Evolutionary conservation across 2,888 invertebrate genomes (phyloP).

Genomic region (Odontomyia ornata): DNA sequence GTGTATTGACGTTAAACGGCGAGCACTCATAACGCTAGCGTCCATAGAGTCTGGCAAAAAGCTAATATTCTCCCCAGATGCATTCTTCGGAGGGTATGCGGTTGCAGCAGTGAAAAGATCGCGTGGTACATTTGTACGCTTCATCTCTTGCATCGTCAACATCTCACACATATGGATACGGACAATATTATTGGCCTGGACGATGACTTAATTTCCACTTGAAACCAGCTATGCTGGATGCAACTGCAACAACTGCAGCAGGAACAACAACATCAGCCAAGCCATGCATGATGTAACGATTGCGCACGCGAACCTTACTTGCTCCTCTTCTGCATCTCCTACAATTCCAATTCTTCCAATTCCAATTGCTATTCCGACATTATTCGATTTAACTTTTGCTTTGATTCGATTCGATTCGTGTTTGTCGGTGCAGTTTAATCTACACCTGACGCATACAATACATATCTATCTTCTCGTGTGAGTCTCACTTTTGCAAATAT

Average conservation of each 20-base stretch:
- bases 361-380: no score
- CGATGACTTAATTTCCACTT: conserved; percentile 41
- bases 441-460: conserved; percentile 24
- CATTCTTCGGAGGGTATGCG: conserved; percentile 34
- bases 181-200: neutral
- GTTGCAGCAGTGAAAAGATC: neutral
- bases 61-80: conserved; percentile 17
- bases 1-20: neutral
- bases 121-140: conserved; percentile 33
- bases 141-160: conserved; percentile 9
- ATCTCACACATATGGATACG: conserved; percentile 1
- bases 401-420: conserved; percentile 27
- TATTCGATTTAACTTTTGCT: no score
- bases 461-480: neutral
- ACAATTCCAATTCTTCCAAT: neutral
- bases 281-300: conserved; percentile 36
- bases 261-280: neutral
- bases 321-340: conserved; percentile 7
- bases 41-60: conserved; percentile 9
- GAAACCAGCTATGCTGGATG: neutral
- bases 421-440: conserved; percentile 22
- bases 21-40: conserved; percentile 13
- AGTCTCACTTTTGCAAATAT: no score
- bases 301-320: conserved; percentile 41
- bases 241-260: neutral